Base-by-base conservation (phyloP, 2,888 invertebrate species). In the Phengaris arion region DNA sequence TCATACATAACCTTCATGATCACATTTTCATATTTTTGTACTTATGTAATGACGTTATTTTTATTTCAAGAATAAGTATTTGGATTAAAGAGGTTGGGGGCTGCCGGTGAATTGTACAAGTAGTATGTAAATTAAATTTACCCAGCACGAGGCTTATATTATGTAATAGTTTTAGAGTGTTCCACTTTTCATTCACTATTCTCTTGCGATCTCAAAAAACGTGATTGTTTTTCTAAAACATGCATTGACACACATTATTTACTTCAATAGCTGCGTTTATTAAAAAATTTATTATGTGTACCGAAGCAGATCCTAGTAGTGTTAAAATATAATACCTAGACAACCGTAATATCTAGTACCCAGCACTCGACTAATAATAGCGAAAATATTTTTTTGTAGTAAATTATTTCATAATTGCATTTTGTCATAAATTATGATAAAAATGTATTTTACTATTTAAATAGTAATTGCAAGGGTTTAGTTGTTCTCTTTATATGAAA, bases 1-100 rank as follows among this genome's bases (percentile, higher is more conserved):
- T 75, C 74, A 75, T 77, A 78, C 79, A 80, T 83, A 83, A 84
- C 83, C 83, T 83, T 79, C 77, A 70, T 77, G 72, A 76, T 74
- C 81, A 83, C 81, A 81, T 84, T 82, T 83, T 82, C 79, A 80
- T 22, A 22, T 22, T 78, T 80, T 80, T 76, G 78, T 77, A 79
- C 84, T 85, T 85, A 85, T 84, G 84, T 84, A 85, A 83, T 82
- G 79, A 83, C 85, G 85, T 83, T 86, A 82, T 83, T 84, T 82
- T 80, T 86, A 84, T 87, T 87, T 85, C 81, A 79, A 81, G 83
- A 82, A 74, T 80, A 77, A 80, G 72, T 75, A 74, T 55, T 51
- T 69, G 51, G 51, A 69, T 72, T 77, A 15, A 74, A 70, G 51
- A 52, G 70, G 76, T 72, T 52, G 13, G n/a, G 8, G 68, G 68